phyloP scores from a whole-genome alignment of 2,113 vertebrate genomes.

The Taxidea taxus region DNA sequence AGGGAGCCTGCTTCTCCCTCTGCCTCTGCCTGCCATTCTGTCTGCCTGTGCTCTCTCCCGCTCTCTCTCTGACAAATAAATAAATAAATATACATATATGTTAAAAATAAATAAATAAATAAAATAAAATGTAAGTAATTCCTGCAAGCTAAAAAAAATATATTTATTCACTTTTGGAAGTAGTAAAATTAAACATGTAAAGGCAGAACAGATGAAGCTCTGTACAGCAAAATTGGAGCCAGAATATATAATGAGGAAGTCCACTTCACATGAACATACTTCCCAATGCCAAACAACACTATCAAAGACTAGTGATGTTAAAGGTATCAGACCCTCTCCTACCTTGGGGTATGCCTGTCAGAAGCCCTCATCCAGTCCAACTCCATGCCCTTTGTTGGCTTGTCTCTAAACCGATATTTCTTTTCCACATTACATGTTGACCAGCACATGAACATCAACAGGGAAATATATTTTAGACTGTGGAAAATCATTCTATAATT shows the following conservation, averaged over 20 bases:
- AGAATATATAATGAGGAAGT: background rate
- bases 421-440: background rate
- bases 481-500: background rate
- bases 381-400: rapidly evolving
- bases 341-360: background rate
- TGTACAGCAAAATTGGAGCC: background rate
- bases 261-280: background rate
- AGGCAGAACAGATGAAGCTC: background rate
- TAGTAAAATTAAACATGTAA: background rate
- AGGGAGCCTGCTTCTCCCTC: too few relatives aligned
- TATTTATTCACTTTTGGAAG: background rate
- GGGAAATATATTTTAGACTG: background rate
- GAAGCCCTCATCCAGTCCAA: background rate
- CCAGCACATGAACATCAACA: background rate
- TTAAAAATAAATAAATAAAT: too few relatives aligned
- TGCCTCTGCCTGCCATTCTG: too few relatives aligned
- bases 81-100: too few relatives aligned
- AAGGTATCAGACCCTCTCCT: background rate
- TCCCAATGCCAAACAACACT: background rate
- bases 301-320: background rate
- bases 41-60: too few relatives aligned
- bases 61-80: too few relatives aligned
- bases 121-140: background rate
- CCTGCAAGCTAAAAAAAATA: background rate
- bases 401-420: background rate